Percentiles rank a stretch among this genome's conserved stretches.
phyloP scores from a whole-genome alignment of 2,888 invertebrate genomes.

The Clusia tigrina region DNA sequence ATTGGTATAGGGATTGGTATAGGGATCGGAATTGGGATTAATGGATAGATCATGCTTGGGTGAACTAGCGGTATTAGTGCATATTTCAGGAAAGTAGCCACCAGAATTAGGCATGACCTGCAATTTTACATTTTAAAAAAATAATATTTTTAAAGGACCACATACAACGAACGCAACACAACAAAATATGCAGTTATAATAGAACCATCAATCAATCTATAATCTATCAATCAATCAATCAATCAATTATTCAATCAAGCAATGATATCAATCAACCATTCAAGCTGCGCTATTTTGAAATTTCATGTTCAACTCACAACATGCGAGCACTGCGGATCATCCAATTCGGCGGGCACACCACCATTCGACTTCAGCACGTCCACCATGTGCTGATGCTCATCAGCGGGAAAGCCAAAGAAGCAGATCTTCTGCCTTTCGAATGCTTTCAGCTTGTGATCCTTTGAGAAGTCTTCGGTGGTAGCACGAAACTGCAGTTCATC shows the following conservation, averaged over 20 bases:
- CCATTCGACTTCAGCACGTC: slow-evolving; percentile 88
- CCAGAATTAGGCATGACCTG: slow-evolving; percentile 65
- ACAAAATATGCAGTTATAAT: slow-evolving; percentile 32
- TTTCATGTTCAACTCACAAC: slow-evolving; percentile 74
- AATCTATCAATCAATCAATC: no score
- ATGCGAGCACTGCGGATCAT: slow-evolving; percentile 88
- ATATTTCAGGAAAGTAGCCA: slow-evolving; percentile 61
- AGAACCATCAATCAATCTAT: background rate
- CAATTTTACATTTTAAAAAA: slow-evolving; percentile 47
- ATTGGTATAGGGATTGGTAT: slow-evolving; percentile 43
- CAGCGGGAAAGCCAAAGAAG: slow-evolving; percentile 88
- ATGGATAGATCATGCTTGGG: slow-evolving; percentile 29
- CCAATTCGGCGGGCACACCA: slow-evolving; percentile 78
- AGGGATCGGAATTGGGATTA: slow-evolving; percentile 37
- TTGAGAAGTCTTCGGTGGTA: slow-evolving; percentile 74
- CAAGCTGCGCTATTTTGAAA: slow-evolving; percentile 20
- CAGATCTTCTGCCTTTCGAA: slow-evolving; percentile 88
- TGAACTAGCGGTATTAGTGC: slow-evolving; percentile 41
- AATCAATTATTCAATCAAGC: no score
- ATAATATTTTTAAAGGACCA: slow-evolving; percentile 33
- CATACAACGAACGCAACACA: slow-evolving; percentile 35
- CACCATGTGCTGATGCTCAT: slow-evolving; percentile 91
- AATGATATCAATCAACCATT: no score
- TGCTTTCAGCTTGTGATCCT: slow-evolving; percentile 80
- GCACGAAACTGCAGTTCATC: slow-evolving; percentile 76